These are phyloP conservation scores for Larimichthys polyactis DNA, from an alignment of 2,113 vertebrate genomes.

Conservation along the genomic window DNA sequence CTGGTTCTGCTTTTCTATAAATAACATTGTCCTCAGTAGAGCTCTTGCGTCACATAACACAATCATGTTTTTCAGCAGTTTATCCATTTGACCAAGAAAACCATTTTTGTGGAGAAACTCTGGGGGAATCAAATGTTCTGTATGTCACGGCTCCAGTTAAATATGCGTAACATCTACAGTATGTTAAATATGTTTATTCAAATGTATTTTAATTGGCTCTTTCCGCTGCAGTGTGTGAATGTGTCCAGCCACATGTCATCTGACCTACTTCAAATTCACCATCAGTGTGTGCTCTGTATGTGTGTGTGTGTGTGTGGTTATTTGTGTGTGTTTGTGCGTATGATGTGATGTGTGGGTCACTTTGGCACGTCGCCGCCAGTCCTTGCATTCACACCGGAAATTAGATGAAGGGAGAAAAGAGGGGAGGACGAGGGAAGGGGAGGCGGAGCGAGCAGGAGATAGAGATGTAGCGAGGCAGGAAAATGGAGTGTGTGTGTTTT, in stretches of 20 bases:
- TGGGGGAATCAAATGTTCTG: slow-evolving; percentile 9
- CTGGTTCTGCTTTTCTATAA: slow-evolving; percentile 31
- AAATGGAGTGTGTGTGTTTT: slow-evolving; percentile 35
- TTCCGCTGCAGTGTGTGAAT: slow-evolving; percentile 13
- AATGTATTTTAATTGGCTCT: slow-evolving; percentile 33
- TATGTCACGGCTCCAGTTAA: slow-evolving; percentile 20
- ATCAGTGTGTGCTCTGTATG: neutral
- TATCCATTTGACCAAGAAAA: slow-evolving; percentile 1
- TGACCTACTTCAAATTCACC: slow-evolving; percentile 66
- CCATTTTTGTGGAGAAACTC: neutral
- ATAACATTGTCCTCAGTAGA: slow-evolving; percentile 16
- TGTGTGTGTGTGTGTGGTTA: slow-evolving; percentile 5
- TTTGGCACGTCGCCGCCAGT: slow-evolving; percentile 29
- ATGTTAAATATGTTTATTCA: slow-evolving; percentile 37
- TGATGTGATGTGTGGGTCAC: slow-evolving; percentile 34
- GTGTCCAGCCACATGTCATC: slow-evolving; percentile 29
- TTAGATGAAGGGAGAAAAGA: slow-evolving; percentile 19
- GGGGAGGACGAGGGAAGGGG: neutral
- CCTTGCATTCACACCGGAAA: slow-evolving; percentile 47
- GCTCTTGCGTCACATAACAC: neutral
- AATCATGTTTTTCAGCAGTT: slow-evolving; percentile 27
- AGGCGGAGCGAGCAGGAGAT: neutral
- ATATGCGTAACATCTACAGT: neutral
- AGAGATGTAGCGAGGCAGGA: neutral
- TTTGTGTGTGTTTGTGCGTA: slow-evolving; percentile 20